phyloP scores from a whole-genome alignment of 2,888 invertebrate species.

The Tupiocoris notatus region DNA sequence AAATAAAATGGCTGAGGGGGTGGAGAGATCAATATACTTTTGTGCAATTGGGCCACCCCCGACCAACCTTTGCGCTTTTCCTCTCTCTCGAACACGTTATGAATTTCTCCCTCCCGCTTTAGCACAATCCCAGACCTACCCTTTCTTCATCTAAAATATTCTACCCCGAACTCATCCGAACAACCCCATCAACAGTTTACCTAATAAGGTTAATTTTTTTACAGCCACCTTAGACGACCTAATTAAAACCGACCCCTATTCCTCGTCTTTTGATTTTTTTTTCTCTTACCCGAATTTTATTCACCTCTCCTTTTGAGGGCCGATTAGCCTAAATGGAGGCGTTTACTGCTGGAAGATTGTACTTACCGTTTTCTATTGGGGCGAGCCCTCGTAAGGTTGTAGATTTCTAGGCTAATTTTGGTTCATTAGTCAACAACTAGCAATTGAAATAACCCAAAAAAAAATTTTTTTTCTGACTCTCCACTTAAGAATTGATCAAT shows the following conservation, averaged over 20 bases:
- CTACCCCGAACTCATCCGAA: background rate
- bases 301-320: slow-evolving; percentile 3
- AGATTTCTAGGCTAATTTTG: no score
- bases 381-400: no score
- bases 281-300: background rate
- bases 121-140: background rate
- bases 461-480: background rate
- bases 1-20: slow-evolving; percentile 35
- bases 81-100: no score
- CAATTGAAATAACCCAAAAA: no score
- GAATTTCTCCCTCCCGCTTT: background rate
- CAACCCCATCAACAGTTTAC: background rate
- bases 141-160: background rate
- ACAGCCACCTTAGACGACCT: slow-evolving; percentile 30
- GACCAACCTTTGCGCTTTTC: background rate
- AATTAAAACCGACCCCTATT: slow-evolving; percentile 26
- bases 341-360: no score
- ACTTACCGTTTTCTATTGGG: no score
- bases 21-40: slow-evolving; percentile 39
- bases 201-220: slow-evolving; percentile 36
- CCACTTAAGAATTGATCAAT: no score
- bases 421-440: no score
- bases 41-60: slow-evolving; percentile 27
- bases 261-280: slow-evolving; percentile 10
- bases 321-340: slow-evolving; percentile 32